Conservation (phyloP, 2,888 invertebrate species). For the Nebria salina region DNA sequence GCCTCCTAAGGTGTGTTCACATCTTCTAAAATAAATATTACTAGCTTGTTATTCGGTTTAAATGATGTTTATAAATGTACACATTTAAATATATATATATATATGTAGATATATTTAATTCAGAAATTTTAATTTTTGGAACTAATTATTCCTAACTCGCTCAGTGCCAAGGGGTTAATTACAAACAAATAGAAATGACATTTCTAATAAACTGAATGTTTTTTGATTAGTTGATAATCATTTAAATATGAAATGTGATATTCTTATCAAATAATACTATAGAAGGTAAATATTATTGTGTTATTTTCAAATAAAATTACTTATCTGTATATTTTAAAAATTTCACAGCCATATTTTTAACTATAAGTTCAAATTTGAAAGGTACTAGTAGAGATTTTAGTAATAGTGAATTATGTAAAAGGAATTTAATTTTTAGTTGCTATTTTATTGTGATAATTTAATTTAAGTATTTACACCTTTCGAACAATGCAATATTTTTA, state of each 20-base stretch:
- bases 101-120: not conserved
- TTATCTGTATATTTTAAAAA: not conserved
- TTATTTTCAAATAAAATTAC: not conserved
- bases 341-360: not conserved
- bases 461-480: not conserved
- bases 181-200: slow-evolving; percentile 11
- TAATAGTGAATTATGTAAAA: not conserved
- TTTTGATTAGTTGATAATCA: slow-evolving; percentile 4
- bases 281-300: not conserved
- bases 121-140: slow-evolving; percentile 28
- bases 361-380: not conserved
- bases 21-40: not conserved
- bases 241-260: slow-evolving; percentile 32
- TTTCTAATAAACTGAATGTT: slow-evolving; percentile 19
- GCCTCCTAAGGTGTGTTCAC: not conserved
- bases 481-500: not conserved
- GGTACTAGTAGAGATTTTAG: not conserved
- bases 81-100: slow-evolving; percentile 10
- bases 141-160: slow-evolving; percentile 26
- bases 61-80: slow-evolving; percentile 42
- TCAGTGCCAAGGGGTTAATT: slow-evolving; percentile 35
- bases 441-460: not conserved
- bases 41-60: slow-evolving; percentile 19
- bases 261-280: not conserved
- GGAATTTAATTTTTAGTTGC: not conserved